phyloP scores from a whole-genome alignment of 2,888 invertebrate species.

The Orthosia cruda region DNA sequence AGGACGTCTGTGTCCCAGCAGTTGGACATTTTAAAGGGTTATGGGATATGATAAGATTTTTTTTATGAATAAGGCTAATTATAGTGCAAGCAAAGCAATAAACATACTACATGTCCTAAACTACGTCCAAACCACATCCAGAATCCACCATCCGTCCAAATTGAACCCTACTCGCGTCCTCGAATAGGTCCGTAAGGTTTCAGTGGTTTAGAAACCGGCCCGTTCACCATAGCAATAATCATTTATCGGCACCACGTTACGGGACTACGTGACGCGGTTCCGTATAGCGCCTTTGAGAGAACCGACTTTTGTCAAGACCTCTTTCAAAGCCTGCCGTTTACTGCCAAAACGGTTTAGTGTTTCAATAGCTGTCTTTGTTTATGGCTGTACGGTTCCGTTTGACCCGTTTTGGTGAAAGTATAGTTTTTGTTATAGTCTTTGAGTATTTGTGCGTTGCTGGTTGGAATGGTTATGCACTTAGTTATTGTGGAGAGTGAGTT shows the following conservation, averaged over 20 bases:
- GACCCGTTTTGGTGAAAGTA: conserved; percentile 39
- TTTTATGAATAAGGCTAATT: no score
- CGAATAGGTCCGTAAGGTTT: conserved; percentile 71
- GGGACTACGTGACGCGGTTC: conserved; percentile 80
- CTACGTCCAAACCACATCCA: conserved; percentile 32
- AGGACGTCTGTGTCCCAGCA: no score
- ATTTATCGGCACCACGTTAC: conserved; percentile 80
- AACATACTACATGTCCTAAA: background rate
- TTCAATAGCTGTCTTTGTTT: conserved; percentile 66
- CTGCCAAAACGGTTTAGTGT: conserved; percentile 64
- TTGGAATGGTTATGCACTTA: background rate
- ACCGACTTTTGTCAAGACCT: conserved; percentile 70
- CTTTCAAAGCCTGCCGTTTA: conserved; percentile 64
- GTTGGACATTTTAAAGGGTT: no score
- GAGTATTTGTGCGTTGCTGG: background rate
- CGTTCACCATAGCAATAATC: conserved; percentile 81
- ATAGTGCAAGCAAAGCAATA: background rate
- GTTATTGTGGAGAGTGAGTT: background rate
- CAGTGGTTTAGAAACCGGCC: conserved; percentile 78
- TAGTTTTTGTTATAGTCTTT: conserved; percentile 42
- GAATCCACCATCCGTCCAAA: conserved; percentile 14
- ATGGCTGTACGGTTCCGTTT: conserved; percentile 42
- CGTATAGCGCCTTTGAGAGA: conserved; percentile 70
- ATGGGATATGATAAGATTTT: no score
- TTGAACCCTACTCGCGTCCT: conserved; percentile 55